These are phyloP conservation scores for Pecten maximus DNA, from an alignment of 2,888 invertebrate genomes.

Conservation along the genomic window DNA sequence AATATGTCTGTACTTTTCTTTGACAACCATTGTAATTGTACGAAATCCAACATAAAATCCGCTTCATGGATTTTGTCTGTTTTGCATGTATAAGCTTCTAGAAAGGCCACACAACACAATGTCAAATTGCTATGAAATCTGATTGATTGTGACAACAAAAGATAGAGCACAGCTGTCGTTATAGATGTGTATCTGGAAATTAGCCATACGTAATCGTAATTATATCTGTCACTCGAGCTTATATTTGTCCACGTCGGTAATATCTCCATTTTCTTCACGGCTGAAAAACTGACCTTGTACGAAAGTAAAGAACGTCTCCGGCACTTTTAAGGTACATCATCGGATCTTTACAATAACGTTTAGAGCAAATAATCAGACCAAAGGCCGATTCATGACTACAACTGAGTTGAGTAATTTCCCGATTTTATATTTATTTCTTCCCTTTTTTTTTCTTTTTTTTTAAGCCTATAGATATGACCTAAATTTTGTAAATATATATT, in stretches of 20 bases:
- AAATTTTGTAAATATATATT: too few species aligned
- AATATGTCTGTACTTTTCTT: too few species aligned
- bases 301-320: background rate
- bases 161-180: background rate
- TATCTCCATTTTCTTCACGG: background rate
- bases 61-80: background rate
- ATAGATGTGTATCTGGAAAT: background rate
- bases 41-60: too few species aligned
- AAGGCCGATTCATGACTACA: background rate
- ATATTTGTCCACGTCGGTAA: background rate
- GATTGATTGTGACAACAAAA: background rate
- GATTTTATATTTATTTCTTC: too few species aligned
- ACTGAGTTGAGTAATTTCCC: background rate
- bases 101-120: background rate
- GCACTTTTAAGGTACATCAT: background rate
- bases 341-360: background rate
- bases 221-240: background rate
- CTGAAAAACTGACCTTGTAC: background rate
- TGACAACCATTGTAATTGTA: too few species aligned
- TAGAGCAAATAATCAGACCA: background rate
- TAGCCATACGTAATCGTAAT: background rate
- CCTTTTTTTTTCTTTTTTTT: background rate
- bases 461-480: background rate
- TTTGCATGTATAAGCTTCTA: background rate
- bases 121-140: background rate